Base-by-base conservation (phyloP, 1,140 invertebrate genomes). In the Paraescarpia echinospica region DNA sequence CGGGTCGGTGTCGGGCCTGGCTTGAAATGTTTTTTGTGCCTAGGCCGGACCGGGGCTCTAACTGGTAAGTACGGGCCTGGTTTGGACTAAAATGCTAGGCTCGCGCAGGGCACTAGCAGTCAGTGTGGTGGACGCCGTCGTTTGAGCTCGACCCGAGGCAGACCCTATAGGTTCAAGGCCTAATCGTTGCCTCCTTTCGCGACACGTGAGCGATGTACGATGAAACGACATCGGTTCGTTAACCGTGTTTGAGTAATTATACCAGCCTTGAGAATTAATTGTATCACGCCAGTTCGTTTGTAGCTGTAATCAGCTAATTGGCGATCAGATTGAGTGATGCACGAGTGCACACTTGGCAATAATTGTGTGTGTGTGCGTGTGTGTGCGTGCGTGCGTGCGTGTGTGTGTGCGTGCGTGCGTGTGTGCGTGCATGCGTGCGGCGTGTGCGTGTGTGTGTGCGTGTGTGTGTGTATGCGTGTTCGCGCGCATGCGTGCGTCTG, bases 361-460 rank as follows among this genome's bases (percentile, higher is more conserved):
- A 35, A 35, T 90, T 90, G 90, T 9, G 5, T 90, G 90, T 90
- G 35, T 90, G 90, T 4, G 59, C 22, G 90, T 90, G 35, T 8
- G 90, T 90, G 90, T 90, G 90, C 1, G 90, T 90, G 90, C n/a
- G 90, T 8, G 90, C n/a, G 90, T 90, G 34, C 0, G 34, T 90
- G 90, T 90, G 59, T 4, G 59, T 27, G 59, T 77, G 59, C 0
- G 59, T 77, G 59, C 2, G 59, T 4, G 59, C 27, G 59, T 77
- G 59, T 18, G 4, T 77, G 59, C 59, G 59, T 77, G 59, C 59
- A 27, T 77, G 59, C 59, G 27, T 77, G 59, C 59, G 59, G 8
- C 8, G 59, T 77, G 59, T 31, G 59, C 27, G 22, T 5, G 59
- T 0, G 59, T 5, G 59, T 27, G 59, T 31, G 59, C 27, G 59